Percentiles rank a stretch among this genome's conserved stretches.
phyloP scores from a whole-genome alignment of 2,888 invertebrate genomes.

The Operophtera brumata region DNA sequence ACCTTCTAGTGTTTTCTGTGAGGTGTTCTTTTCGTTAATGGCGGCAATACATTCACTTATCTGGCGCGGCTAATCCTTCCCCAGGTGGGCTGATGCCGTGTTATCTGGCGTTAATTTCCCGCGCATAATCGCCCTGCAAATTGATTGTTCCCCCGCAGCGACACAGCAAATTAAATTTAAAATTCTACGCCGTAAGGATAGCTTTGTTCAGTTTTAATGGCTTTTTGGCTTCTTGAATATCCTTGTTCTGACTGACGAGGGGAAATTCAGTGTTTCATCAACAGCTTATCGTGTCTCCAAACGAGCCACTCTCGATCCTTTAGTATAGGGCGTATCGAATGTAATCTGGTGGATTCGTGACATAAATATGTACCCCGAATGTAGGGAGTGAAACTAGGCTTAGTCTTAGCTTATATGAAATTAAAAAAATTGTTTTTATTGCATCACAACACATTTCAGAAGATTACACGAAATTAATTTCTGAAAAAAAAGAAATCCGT shows the following conservation, averaged over 20 bases:
- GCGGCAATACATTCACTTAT: constrained; percentile 71
- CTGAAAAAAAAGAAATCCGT: too few species aligned
- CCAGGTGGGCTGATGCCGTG: constrained; percentile 66
- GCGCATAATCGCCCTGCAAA: constrained; percentile 61
- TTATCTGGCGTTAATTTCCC: constrained; percentile 73
- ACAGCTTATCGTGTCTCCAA: background rate
- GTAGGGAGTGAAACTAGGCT: too few species aligned
- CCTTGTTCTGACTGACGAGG: background rate
- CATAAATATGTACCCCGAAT: too few species aligned
- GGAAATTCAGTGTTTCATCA: background rate
- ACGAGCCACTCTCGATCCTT: background rate
- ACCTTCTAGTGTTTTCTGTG: constrained; percentile 55
- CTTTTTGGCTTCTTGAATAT: constrained; percentile 20
- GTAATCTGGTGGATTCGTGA: too few species aligned
- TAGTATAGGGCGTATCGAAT: too few species aligned
- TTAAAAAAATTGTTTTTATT: too few species aligned
- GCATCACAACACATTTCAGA: too few species aligned
- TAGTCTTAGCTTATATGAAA: too few species aligned
- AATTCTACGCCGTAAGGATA: constrained; percentile 29
- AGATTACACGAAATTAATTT: too few species aligned
- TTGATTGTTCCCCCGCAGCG: constrained; percentile 54
- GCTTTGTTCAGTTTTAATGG: constrained; percentile 11
- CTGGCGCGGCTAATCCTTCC: constrained; percentile 63
- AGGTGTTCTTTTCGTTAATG: constrained; percentile 62
- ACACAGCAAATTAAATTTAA: constrained; percentile 45